Base-by-base conservation (phyloP, 2,888 invertebrate genomes). In the Pyrocoelia pectoralis region DNA sequence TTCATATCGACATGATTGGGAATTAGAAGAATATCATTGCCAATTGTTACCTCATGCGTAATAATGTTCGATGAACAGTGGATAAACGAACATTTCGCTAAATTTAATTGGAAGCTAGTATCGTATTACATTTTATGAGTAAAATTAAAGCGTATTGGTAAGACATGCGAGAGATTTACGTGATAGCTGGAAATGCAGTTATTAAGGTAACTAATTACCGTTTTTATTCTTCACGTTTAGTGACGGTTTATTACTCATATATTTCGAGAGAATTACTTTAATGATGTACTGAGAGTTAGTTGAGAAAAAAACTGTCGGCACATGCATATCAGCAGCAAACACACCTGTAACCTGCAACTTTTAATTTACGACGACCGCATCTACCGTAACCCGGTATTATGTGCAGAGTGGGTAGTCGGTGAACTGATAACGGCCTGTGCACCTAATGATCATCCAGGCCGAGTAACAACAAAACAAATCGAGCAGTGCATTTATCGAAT, bases 401-500 rank as follows among this genome's bases (percentile, higher is more conserved):
- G 38, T 49, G n/a, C 54, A 24, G 61, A 61, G 65, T 65, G 65
- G 65, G 65, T 65, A 65, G 65, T 60, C 58, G 61, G 57, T 57
- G 61, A 67, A 69, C 64, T 68, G 69, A 69, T 69, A 68, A 65
- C 66, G 64, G 62, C 67, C 59, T 66, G 73, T 76, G 73, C 74
- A 71, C 76, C 76, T 78, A 77, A 77, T 78, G 76, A 72, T 71
- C 70, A 68, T 68, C 58, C 65, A 62, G 56, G 66, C 65, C 65
- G 67, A 55, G 63, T 61, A 74, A 74, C 75, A 76, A 76, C 76
- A 74, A 78, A 74, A 78, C 76, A 76, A 77, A 76, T 73, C 77
- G 74, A 77, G 75, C 73, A 75, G 73, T 75, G 78, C 78, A 79
- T 79, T 79, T 79, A 80, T 80, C 80, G 79, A 77, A 78, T 78